Base-by-base conservation (phyloP, 2,888 invertebrate species). In the Drosophila hamatofila region DNA sequence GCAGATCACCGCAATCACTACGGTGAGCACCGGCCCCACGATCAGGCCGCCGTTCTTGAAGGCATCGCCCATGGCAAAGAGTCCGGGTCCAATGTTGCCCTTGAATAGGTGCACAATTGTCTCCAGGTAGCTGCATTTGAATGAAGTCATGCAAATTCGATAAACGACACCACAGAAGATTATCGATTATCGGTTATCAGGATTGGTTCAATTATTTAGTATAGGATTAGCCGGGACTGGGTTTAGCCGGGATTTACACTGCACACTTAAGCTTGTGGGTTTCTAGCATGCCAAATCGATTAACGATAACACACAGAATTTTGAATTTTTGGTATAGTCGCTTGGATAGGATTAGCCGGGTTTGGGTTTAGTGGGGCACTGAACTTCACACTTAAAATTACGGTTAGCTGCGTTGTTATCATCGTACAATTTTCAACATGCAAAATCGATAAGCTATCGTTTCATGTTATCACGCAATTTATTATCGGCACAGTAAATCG, bases 11-110 rank as follows among this genome's bases (percentile, higher is more conserved):
- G 98, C 98, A 18, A 99, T 95, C 9, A 97, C 67, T 0, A 96
- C 93, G 0, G 98, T 96, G 60, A 97, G 95, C 52, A 96, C 93
- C 14, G 97, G 95, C 0, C 97, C 97, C 67, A 98, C 95, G 70
- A 97, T 91, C 2, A 99, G 93, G 9, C 99, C 99, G 23, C 98
- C 97, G 92, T 99, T 97, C 92, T 95, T 96, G 91, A 98, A 97
- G 0, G 98, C 99, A 91, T 97, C 96, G 9, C 99, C 99, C 96
- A 99, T 97, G 2, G 99, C 99, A 89, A 99, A 96, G 78, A 99
- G 95, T 0, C 99, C 99, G 0, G 98, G 98, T 35, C 99, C 99
- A 69, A 99, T 96, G 93, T 98, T 99, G 16, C 98, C 98, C 92
- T 98, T 97, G 91, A 99, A 95, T 68, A 99, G 94, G 92, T 99